Conservation (phyloP, 1,140 invertebrate genomes). For the Temnothorax longispinosus region DNA sequence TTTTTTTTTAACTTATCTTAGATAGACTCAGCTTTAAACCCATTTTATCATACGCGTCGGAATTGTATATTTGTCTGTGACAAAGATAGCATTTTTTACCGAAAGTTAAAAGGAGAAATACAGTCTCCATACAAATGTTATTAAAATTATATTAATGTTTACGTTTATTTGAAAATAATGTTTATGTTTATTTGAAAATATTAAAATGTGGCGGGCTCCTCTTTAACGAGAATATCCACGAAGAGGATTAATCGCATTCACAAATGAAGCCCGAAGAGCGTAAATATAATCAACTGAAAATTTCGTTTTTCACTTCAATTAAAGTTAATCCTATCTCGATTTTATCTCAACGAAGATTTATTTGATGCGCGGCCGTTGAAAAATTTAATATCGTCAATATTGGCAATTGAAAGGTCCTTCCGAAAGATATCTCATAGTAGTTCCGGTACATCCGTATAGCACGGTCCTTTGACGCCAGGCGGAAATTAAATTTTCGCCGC, state of each 20-base stretch:
- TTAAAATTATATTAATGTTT: background rate
- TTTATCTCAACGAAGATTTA: background rate
- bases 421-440: background rate
- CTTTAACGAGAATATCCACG: background rate
- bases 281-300: constrained; percentile 10
- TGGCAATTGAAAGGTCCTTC: constrained; percentile 10
- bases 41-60: background rate
- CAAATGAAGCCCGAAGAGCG: background rate
- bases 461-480: constrained; percentile 28
- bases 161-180: background rate
- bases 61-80: background rate
- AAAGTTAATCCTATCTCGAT: background rate
- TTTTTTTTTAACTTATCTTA: background rate
- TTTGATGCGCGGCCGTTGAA: background rate
- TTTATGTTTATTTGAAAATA: background rate
- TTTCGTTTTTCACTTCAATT: background rate
- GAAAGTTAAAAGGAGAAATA: background rate
- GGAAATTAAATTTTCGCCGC: constrained; percentile 48
- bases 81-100: background rate
- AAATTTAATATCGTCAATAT: constrained; percentile 43
- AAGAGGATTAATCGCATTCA: background rate
- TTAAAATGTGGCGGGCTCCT: background rate
- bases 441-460: constrained; percentile 1
- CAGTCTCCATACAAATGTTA: background rate
- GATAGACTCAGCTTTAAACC: background rate